Evolutionary conservation across 35 echinoderm and acorn worm species (phyloP).

Genomic region (Lytechinus pictus): DNA sequence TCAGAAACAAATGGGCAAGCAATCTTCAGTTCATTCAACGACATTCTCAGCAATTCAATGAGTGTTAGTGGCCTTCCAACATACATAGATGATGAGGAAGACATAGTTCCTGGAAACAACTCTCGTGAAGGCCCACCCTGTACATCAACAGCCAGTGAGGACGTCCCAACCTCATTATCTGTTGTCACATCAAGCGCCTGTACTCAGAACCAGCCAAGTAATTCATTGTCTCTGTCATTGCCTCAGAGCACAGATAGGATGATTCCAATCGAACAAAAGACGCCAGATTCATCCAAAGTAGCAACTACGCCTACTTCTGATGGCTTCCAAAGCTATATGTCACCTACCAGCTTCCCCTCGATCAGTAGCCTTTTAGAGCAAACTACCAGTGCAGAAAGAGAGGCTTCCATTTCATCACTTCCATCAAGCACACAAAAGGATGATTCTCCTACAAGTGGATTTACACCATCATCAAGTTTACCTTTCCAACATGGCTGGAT

Average conservation of each 20-base stretch:
- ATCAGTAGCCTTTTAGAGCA: conserved; percentile 52
- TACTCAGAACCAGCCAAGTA: conserved; percentile 3
- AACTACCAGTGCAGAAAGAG: conserved; percentile 11
- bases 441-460: background rate
- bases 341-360: conserved; percentile 46
- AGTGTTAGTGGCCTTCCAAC: conserved; percentile 80
- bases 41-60: conserved; percentile 86
- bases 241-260: background rate
- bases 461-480: background rate
- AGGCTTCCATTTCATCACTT: conserved; percentile 51
- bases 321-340: conserved; percentile 44
- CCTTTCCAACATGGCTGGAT: conserved; percentile 66
- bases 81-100: conserved; percentile 76
- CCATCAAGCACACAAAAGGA: conserved; percentile 45
- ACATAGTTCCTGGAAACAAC: conserved; percentile 1
- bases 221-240: conserved; percentile 20
- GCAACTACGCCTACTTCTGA: conserved; percentile 31
- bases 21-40: conserved; percentile 46
- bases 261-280: background rate
- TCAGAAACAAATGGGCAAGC: conserved; percentile 36
- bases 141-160: conserved; percentile 24
- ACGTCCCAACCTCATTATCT: conserved; percentile 40
- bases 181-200: conserved; percentile 12
- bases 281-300: conserved; percentile 13
- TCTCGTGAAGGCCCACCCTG: conserved; percentile 5